phyloP scores from a whole-genome alignment of 1,140 invertebrate genomes.

The Diorhabda sublineata region DNA sequence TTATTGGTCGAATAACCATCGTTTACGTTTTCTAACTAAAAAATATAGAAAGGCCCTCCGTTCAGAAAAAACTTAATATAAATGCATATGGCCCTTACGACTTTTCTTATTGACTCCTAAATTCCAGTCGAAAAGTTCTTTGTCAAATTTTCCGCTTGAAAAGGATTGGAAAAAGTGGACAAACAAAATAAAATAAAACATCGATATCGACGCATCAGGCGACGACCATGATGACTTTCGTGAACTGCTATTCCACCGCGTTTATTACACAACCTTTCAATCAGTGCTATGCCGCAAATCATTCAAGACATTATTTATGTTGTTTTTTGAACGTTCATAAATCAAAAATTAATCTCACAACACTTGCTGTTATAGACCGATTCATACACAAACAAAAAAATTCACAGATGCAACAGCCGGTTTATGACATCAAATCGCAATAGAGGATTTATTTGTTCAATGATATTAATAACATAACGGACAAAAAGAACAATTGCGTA shows the following conservation, averaged over 20 bases:
- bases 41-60: not conserved
- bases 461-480: too few relatives aligned
- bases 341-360: too few relatives aligned
- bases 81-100: not conserved
- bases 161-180: not conserved
- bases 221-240: not conserved
- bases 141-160: not conserved
- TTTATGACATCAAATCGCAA: too few relatives aligned
- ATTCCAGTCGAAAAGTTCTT: not conserved
- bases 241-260: not conserved
- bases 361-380: too few relatives aligned
- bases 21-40: not conserved
- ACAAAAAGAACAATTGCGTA: too few relatives aligned
- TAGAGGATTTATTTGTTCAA: too few relatives aligned
- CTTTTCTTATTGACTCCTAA: not conserved
- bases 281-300: not conserved
- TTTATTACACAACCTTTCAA: not conserved
- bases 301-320: too few relatives aligned
- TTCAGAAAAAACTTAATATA: not conserved
- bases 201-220: not conserved
- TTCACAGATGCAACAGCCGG: too few relatives aligned
- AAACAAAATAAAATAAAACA: not conserved
- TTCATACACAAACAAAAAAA: too few relatives aligned
- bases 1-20: not conserved
- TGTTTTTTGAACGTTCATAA: too few relatives aligned